Conservation (phyloP, 2,888 invertebrate species). For the Keiferia lycopersicella region DNA sequence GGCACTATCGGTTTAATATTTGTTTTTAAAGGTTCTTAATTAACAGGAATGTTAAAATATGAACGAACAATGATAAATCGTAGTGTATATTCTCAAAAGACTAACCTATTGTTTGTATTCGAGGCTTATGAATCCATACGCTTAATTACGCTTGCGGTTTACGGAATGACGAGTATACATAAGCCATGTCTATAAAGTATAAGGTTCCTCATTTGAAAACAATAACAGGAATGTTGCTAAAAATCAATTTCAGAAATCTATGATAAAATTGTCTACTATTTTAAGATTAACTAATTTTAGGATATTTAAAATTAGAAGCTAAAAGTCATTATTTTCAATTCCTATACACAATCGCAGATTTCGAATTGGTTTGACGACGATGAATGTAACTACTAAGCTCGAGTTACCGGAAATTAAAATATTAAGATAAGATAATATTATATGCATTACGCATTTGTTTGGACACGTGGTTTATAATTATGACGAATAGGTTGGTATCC, state of each 20-base stretch:
- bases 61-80: too few species aligned
- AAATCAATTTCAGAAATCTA: not conserved
- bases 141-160: too few species aligned
- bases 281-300: not conserved
- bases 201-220: too few species aligned
- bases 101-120: too few species aligned
- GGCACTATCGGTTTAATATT: slow-evolving; percentile 21
- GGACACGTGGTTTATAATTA: not conserved
- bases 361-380: not conserved
- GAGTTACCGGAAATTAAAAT: not conserved
- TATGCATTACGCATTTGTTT: not conserved
- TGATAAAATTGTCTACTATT: not conserved
- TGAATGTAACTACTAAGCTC: not conserved
- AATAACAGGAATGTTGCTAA: slow-evolving; percentile 1
- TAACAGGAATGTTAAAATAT: slow-evolving; percentile 10
- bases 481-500: not conserved
- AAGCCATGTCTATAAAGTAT: too few species aligned
- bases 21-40: not conserved
- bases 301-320: not conserved
- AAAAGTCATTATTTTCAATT: not conserved
- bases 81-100: too few species aligned
- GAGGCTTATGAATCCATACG: too few species aligned
- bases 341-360: not conserved
- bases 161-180: too few species aligned
- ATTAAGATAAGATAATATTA: not conserved